Percentiles rank a stretch among this genome's conserved stretches.
Evolutionary conservation across 2,888 invertebrate genomes (phyloP).

Genomic region (Ennomos erosarius): DNA sequence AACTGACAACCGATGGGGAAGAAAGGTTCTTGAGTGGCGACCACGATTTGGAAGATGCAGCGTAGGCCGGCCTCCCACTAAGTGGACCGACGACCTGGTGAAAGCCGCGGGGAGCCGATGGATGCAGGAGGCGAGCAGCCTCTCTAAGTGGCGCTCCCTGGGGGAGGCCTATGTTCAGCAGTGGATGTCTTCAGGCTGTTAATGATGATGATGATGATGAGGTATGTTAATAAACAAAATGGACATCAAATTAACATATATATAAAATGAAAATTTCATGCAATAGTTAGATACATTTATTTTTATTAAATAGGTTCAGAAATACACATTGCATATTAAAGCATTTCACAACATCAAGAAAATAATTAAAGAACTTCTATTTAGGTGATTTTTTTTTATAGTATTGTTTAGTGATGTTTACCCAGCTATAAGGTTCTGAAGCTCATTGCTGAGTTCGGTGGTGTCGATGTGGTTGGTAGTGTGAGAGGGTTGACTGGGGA

Average conservation of each 20-base stretch:
- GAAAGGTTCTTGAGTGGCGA: too few species aligned
- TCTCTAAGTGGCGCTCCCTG: too few species aligned
- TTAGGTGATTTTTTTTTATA: slow-evolving; percentile 27
- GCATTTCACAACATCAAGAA: slow-evolving; percentile 43
- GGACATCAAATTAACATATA: not conserved
- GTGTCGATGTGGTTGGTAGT: slow-evolving; percentile 66
- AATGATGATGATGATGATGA: too few species aligned
- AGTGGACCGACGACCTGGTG: too few species aligned
- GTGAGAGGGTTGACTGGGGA: slow-evolving; percentile 47
- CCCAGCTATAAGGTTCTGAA: slow-evolving; percentile 80
- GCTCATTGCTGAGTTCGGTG: slow-evolving; percentile 78
- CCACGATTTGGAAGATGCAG: too few species aligned
- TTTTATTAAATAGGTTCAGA: slow-evolving; percentile 40
- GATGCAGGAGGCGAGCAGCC: too few species aligned
- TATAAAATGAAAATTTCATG: slow-evolving; percentile 12
- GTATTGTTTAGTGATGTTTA: slow-evolving; percentile 44
- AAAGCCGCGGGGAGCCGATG: too few species aligned
- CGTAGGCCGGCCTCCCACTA: too few species aligned
- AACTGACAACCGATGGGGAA: too few species aligned
- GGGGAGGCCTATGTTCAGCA: too few species aligned
- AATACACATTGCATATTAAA: slow-evolving; percentile 41
- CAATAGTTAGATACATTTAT: slow-evolving; percentile 33
- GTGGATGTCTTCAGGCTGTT: too few species aligned
- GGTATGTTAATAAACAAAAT: too few species aligned
- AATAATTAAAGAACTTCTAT: slow-evolving; percentile 33